A percentile compares a stretch with the other conserved stretches of the same genome.
Evolutionary conservation across 2,113 vertebrate species (phyloP).

Genomic region (Channa maculata): DNA sequence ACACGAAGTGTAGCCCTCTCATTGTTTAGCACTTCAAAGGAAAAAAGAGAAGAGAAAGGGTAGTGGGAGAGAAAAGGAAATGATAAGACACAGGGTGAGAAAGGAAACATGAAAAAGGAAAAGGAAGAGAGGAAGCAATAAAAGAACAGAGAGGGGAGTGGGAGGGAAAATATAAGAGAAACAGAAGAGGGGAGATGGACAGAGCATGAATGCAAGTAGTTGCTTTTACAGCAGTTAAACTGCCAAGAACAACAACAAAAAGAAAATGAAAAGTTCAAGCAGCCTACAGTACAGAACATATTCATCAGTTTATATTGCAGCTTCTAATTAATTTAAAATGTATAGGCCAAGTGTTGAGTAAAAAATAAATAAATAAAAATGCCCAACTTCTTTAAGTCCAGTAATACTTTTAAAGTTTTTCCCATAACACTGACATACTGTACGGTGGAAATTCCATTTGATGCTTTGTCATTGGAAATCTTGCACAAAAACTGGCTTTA

Average conservation of each 20-base stretch:
- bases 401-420: no score
- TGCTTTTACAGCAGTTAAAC: conserved; percentile 55
- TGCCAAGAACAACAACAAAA: conserved; percentile 35
- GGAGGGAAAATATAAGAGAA: conserved; percentile 28
- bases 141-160: conserved; percentile 5
- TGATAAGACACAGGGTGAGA: conserved; percentile 45
- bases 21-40: conserved; percentile 82
- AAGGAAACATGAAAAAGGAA: conserved; percentile 30
- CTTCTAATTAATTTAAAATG: conserved; percentile 18
- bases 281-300: background rate
- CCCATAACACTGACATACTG: background rate
- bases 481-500: conserved; percentile 1
- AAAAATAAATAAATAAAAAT: background rate
- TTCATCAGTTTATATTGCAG: conserved; percentile 21
- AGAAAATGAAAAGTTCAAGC: conserved; percentile 4
- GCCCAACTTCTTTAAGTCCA: no score
- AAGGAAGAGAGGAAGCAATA: conserved; percentile 42
- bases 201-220: conserved; percentile 37
- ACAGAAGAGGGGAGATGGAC: conserved; percentile 12
- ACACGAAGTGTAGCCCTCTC: conserved; percentile 61
- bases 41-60: conserved; percentile 45
- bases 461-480: conserved; percentile 6
- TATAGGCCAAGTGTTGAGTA: conserved; percentile 7
- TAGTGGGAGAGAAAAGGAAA: background rate
- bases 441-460: background rate